Evolutionary conservation across 1,140 invertebrate species (phyloP).

Genomic region (Cherax quadricarinatus): DNA sequence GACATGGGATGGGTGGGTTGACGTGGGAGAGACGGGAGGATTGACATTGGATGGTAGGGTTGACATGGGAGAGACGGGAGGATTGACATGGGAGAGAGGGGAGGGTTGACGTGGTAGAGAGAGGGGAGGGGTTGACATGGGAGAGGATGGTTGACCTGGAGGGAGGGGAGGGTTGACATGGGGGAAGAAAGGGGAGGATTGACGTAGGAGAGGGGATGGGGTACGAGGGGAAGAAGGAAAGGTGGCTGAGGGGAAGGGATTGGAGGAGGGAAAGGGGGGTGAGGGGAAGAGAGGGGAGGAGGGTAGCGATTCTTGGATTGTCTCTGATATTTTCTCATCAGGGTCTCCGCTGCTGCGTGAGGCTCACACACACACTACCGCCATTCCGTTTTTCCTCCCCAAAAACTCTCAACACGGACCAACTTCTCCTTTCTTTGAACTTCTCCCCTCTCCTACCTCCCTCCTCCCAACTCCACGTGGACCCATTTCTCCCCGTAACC

Average conservation of each 20-base stretch:
- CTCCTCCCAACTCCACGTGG: neutral
- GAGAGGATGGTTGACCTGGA: no score
- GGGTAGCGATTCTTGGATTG: neutral
- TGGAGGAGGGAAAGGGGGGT: neutral
- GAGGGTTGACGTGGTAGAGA: neutral
- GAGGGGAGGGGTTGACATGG: no score
- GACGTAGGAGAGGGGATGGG: neutral
- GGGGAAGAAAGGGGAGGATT: neutral
- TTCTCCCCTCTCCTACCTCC: neutral
- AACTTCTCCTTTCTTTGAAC: neutral
- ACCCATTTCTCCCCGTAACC: neutral
- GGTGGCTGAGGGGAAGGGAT: neutral
- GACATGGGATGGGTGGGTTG: neutral
- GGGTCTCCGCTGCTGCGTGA: neutral
- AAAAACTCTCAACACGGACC: neutral
- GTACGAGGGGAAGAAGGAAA: neutral
- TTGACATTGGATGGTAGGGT: neutral
- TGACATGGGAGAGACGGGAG: neutral
- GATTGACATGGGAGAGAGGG: neutral
- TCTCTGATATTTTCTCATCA: neutral
- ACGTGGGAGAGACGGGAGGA: no score
- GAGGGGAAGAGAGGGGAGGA: no score
- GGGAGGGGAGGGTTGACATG: neutral
- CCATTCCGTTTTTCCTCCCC: neutral
- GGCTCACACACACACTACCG: neutral